Evolutionary conservation across 2,888 invertebrate species (phyloP).

Genomic region (Eurois occulta): DNA sequence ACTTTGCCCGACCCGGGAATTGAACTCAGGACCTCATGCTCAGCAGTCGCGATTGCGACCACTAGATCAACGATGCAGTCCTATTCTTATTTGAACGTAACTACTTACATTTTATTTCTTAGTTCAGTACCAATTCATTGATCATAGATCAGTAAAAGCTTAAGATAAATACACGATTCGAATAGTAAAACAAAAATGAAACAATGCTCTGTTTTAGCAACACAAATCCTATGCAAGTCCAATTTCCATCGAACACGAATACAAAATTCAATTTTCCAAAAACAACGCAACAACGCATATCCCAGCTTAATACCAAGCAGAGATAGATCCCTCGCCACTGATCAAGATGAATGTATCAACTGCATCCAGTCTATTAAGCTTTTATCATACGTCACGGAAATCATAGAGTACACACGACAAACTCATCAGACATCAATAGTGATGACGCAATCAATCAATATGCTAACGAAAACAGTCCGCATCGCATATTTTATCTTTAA

Average conservation of each 20-base stretch:
- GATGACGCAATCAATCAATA: slow-evolving; percentile 88
- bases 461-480: slow-evolving; percentile 88
- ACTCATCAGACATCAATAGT: slow-evolving; percentile 67
- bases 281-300: slow-evolving; percentile 23
- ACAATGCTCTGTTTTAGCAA: not conserved
- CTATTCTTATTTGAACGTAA: not conserved
- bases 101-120: not conserved
- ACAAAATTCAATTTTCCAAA: slow-evolving; percentile 33
- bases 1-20: too few species aligned
- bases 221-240: slow-evolving; percentile 17
- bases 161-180: not conserved
- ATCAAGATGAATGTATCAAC: slow-evolving; percentile 53
- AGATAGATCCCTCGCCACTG: slow-evolving; percentile 28
- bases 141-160: not conserved
- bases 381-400: slow-evolving; percentile 49
- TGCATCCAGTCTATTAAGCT: slow-evolving; percentile 45
- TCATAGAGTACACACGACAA: slow-evolving; percentile 40
- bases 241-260: slow-evolving; percentile 26
- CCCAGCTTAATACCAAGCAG: slow-evolving; percentile 15
- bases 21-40: too few species aligned
- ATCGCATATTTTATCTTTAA: slow-evolving; percentile 90
- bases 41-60: too few species aligned
- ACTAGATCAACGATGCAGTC: too few species aligned
- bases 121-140: not conserved
- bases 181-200: not conserved